A percentile compares a stretch with the other conserved stretches of the same genome.
These are phyloP conservation scores for Seira sanloemensis DNA, from an alignment of 2,888 invertebrate species.

Conservation along the genomic window DNA sequence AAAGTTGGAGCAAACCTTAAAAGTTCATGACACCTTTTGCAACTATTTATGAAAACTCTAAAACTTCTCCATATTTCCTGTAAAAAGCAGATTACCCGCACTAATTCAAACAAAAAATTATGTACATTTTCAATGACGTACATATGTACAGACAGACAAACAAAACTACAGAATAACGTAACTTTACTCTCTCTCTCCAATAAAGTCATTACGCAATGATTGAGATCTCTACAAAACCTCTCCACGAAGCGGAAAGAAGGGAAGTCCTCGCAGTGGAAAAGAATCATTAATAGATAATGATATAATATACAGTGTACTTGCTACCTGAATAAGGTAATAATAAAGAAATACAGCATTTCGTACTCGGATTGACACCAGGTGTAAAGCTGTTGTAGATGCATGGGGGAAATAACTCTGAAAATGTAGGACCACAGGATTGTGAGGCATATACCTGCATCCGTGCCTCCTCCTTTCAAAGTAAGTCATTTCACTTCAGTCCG, in stretches of 20 bases:
- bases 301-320: conserved; percentile 22
- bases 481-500: conserved; percentile 62
- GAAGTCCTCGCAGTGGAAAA: conserved; percentile 20
- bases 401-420: conserved; percentile 14
- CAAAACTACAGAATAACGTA: too few relatives aligned
- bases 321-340: conserved; percentile 15
- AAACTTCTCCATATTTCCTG: too few relatives aligned
- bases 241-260: conserved; percentile 22
- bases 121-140: too few relatives aligned
- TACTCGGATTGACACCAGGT: conserved; percentile 73
- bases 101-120: too few relatives aligned
- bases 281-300: conserved; percentile 52
- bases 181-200: too few relatives aligned
- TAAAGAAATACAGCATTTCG: conserved; percentile 39
- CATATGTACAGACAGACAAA: too few relatives aligned
- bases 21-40: too few relatives aligned
- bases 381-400: conserved; percentile 67
- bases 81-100: too few relatives aligned
- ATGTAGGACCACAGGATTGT: neutral
- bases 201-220: conserved; percentile 53
- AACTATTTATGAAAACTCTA: too few relatives aligned
- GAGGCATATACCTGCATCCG: neutral
- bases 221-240: conserved; percentile 33
- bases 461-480: conserved; percentile 52
- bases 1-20: too few relatives aligned